Conservation (phyloP, 2,888 invertebrate species). For the Drymonia ruficornis region DNA sequence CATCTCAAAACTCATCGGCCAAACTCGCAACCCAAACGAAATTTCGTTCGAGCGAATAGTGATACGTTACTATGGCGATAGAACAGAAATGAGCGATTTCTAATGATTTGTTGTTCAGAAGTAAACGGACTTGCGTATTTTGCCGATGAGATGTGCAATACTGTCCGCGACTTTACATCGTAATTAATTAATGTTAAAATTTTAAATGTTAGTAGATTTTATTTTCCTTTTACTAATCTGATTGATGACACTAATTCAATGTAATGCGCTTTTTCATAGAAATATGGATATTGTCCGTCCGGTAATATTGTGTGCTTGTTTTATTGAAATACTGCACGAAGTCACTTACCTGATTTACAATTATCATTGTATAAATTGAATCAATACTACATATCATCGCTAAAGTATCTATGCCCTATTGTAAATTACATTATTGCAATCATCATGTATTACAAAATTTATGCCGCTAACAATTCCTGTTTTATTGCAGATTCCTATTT, state of each 20-base stretch:
- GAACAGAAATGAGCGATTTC: too few relatives aligned
- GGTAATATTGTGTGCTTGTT: constrained; percentile 33
- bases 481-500: constrained; percentile 84
- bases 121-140: too few relatives aligned
- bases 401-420: constrained; percentile 16
- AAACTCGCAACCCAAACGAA: too few relatives aligned
- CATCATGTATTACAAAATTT: constrained; percentile 28
- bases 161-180: constrained; percentile 11
- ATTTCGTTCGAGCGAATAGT: too few relatives aligned
- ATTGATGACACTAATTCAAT: constrained; percentile 16
- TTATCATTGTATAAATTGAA: constrained; percentile 26
- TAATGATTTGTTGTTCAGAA: too few relatives aligned
- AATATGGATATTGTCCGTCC: constrained; percentile 59
- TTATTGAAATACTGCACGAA: constrained; percentile 21
- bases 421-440: constrained; percentile 24
- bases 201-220: constrained; percentile 7
- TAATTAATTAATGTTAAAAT: constrained; percentile 27
- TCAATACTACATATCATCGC: constrained; percentile 48
- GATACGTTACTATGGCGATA: too few relatives aligned
- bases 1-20: constrained; percentile 11
- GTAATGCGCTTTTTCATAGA: constrained; percentile 25
- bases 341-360: constrained; percentile 22
- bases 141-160: too few relatives aligned
- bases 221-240: neutral
- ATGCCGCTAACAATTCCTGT: constrained; percentile 34